These are phyloP conservation scores for Diuraphis noxia DNA, from an alignment of 1,140 invertebrate species.

Conservation along the genomic window DNA sequence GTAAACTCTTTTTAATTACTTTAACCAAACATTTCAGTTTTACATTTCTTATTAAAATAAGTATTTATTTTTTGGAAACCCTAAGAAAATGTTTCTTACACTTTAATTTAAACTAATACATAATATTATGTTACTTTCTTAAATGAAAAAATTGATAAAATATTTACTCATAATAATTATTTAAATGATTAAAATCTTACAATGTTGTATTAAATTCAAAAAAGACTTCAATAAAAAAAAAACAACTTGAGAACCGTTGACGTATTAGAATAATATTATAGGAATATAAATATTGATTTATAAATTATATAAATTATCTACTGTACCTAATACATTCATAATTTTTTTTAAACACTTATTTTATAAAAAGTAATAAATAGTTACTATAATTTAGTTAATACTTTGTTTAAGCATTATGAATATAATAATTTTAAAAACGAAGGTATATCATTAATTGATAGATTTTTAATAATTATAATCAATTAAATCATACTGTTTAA, in stretches of 20 bases:
- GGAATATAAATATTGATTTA: background rate
- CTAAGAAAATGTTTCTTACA: background rate
- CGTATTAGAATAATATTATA: background rate
- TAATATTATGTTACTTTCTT: background rate
- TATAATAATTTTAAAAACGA: background rate
- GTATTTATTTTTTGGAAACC: background rate
- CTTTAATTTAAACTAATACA: background rate
- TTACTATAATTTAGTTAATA: background rate
- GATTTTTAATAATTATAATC: slow-evolving; percentile 1
- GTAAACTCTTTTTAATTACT: background rate
- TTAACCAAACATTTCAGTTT: background rate
- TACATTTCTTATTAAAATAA: background rate
- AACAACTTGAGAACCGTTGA: background rate
- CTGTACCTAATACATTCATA: background rate
- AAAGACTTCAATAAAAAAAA: background rate
- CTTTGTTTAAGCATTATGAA: slow-evolving; percentile 22
- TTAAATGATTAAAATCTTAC: background rate
- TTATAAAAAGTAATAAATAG: background rate
- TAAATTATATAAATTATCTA: background rate
- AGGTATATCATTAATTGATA: background rate
- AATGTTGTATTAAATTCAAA: background rate
- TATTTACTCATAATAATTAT: background rate
- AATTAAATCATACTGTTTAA: background rate
- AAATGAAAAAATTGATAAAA: background rate
- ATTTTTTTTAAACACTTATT: background rate